Evolutionary conservation across 37 sponge, comb jelly and placozoan species (phyloP), one percentile per base, ranked within the genome.

Genomic region (Chondrilla cf. caribensis): DNA sequence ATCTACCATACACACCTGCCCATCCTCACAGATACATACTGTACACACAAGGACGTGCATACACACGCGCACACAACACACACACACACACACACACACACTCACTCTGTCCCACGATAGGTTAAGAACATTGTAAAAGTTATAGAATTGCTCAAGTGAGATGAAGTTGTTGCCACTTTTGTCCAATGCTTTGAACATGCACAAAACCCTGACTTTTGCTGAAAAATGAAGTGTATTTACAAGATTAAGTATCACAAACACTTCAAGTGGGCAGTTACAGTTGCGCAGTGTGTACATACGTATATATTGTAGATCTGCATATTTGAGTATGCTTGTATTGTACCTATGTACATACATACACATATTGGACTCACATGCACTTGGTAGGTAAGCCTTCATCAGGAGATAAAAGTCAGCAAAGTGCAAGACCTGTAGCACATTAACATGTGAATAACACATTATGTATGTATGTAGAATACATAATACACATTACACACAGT

Each of bases 141-240:
- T 38, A 25, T 79, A 83, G 80, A 94, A 94, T 58, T 91, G 85
- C 14, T 88, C 78, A 14, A 77, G 70, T 19, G 83, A 51, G 22
- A 93, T 38, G 15, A 40, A 54, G 35, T 72, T 38, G 14, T 36
- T 15, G 17, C 51, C 60, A 41, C 81, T 38, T 32, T 15, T 65
- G 58, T 86, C 84, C 33, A 94, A 84, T 25, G 86, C 92, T 42
- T 90, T 90, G 82, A 88, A 94, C 33, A 88, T 76, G 55, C 95
- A 94, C 82, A 94, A 84, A 51, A 86, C 87, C 47, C 88, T 73
- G 81, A 85, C 68, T 43, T 87, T 85, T 58, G 93, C 93, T 93
- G 83, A 6, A 37, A n/a, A 47, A 11, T 47, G 51, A n/a, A n/a
- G n/a, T n/a, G n/a, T n/a, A n/a, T n/a, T n/a, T n/a, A 21, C 19